These are phyloP conservation scores for Cephus pygmeus DNA, from an alignment of 2,888 invertebrate genomes.

Conservation along the genomic window DNA sequence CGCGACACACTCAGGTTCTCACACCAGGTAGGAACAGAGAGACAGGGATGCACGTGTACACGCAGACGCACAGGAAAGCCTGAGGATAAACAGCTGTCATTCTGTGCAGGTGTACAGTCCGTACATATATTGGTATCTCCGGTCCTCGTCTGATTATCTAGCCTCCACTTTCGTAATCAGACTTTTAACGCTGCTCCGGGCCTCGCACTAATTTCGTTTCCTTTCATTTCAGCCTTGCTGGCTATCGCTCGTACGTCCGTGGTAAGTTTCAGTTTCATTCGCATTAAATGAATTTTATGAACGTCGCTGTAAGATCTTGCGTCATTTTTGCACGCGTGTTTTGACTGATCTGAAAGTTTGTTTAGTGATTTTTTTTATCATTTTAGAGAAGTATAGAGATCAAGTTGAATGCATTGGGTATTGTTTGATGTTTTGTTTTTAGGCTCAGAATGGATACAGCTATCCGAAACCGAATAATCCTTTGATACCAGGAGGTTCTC, in stretches of 20 bases:
- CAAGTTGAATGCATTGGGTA: not conserved
- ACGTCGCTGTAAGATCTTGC: not conserved
- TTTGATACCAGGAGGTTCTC: constrained; percentile 62
- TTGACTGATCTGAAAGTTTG: too few species aligned
- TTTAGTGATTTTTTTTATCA: too few species aligned
- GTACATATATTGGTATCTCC: not conserved
- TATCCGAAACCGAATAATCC: constrained; percentile 79
- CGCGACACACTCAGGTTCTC: constrained; percentile 38
- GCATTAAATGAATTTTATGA: not conserved
- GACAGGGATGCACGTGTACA: not conserved
- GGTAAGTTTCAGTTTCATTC: constrained; percentile 46
- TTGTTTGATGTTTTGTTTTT: constrained; percentile 20
- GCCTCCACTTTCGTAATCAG: constrained; percentile 25
- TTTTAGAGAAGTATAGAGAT: too few species aligned
- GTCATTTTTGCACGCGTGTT: too few species aligned
- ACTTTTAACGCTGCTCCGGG: constrained; percentile 15
- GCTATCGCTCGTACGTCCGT: constrained; percentile 52
- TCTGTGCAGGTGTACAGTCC: too few species aligned
- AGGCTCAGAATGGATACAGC: constrained; percentile 81
- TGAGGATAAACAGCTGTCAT: not conserved
- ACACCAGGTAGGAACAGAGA: constrained; percentile 21
- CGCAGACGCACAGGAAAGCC: not conserved
- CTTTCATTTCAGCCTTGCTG: constrained; percentile 57
- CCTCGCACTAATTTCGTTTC: constrained; percentile 33
- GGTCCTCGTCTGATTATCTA: not conserved